phyloP scores from a whole-genome alignment of 35 echinoderm and acorn worm genomes.

The Ophiothrix spiculata region DNA sequence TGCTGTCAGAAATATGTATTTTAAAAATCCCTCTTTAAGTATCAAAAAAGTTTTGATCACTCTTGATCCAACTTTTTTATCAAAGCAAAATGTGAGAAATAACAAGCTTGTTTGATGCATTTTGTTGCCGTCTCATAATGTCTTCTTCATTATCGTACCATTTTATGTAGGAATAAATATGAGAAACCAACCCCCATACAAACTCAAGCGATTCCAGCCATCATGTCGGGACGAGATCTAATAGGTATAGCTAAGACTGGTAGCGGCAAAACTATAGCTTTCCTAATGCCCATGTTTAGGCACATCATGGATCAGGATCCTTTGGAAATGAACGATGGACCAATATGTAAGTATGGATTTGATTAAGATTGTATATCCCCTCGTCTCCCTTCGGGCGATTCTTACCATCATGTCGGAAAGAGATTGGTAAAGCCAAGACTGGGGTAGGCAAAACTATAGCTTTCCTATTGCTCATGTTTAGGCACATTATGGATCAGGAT shows the following conservation, averaged over 20 bases:
- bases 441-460: conserved; percentile 93
- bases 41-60: not conserved
- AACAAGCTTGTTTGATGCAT: not conserved
- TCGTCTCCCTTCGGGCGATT: conserved; percentile 63
- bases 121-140: not conserved
- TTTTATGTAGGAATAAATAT: conserved; percentile 78
- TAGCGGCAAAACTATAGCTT: conserved; percentile 92
- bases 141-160: not conserved
- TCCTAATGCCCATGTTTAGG: conserved; percentile 82
- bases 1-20: not conserved
- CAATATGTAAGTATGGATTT: no score
- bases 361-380: no score
- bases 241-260: conserved; percentile 99
- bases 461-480: conserved; percentile 82
- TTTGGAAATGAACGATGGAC: conserved; percentile 79
- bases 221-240: conserved; percentile 97
- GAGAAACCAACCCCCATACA: conserved; percentile 98
- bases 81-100: no score
- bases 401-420: conserved; percentile 77
- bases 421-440: conserved; percentile 97
- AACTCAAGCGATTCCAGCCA: conserved; percentile 46
- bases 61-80: not conserved
- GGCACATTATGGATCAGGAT: conserved; percentile 95
- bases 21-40: not conserved
- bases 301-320: conserved; percentile 95